A percentile compares a stretch with the other conserved stretches of the same genome.
Evolutionary conservation across 1,140 invertebrate genomes (phyloP).

Genomic region (Lasaia peninsularis): DNA sequence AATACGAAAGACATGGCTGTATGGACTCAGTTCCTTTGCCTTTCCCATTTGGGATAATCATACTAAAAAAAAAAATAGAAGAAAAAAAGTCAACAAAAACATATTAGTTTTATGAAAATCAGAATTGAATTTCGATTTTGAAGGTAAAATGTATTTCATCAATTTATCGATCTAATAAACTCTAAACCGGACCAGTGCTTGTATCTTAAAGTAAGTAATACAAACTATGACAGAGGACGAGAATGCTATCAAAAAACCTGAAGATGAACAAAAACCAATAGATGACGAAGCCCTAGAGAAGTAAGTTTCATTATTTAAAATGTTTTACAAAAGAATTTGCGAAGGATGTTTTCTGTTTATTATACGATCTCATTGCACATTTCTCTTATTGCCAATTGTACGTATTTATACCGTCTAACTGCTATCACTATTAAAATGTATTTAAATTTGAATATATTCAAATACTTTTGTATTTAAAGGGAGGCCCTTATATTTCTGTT

Average conservation of each 20-base stretch:
- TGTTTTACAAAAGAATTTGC: too few species aligned
- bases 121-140: constrained; percentile 1
- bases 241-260: constrained; percentile 58
- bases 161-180: constrained; percentile 11
- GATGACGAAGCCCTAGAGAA: constrained; percentile 70
- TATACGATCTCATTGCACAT: too few species aligned
- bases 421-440: too few species aligned
- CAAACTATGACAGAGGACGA: constrained; percentile 73
- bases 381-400: too few species aligned
- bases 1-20: too few species aligned
- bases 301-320: constrained; percentile 37
- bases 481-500: too few species aligned
- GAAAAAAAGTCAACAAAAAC: background rate
- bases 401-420: too few species aligned
- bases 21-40: too few species aligned
- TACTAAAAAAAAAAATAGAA: background rate
- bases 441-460: too few species aligned
- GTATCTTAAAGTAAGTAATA: constrained; percentile 14
- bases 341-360: background rate
- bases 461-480: too few species aligned
- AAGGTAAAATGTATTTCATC: constrained; percentile 12
- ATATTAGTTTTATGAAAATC: background rate
- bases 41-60: too few species aligned
- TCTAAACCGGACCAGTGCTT: constrained; percentile 11
- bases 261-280: constrained; percentile 49